Evolutionary conservation across 2,888 invertebrate species (phyloP).

Genomic region (Hecatera dysodea): DNA sequence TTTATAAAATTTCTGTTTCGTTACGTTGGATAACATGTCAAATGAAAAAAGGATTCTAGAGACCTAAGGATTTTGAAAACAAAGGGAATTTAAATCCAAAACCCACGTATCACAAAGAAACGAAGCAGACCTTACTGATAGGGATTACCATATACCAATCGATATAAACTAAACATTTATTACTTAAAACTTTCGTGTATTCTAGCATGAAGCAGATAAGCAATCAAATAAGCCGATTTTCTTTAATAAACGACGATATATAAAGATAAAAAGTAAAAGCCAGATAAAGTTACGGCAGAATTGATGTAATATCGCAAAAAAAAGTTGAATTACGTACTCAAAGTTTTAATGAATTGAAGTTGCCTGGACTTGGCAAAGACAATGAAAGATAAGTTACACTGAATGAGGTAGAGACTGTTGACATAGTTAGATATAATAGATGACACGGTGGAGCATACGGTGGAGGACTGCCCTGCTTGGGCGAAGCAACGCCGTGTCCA

Average conservation of each 20-base stretch:
- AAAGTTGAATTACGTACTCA: slow-evolving; percentile 7
- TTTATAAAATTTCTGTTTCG: neutral
- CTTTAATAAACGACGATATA: slow-evolving; percentile 33
- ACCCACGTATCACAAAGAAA: slow-evolving; percentile 14
- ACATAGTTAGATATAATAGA: no score
- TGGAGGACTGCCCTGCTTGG: no score
- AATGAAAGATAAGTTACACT: slow-evolving; percentile 14
- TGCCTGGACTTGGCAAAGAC: neutral
- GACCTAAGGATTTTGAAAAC: neutral
- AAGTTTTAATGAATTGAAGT: slow-evolving; percentile 21
- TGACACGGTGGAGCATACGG: no score
- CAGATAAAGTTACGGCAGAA: slow-evolving; percentile 1
- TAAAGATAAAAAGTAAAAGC: slow-evolving; percentile 12
- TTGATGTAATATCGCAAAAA: slow-evolving; percentile 2
- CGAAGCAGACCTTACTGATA: slow-evolving; percentile 5
- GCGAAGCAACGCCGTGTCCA: no score
- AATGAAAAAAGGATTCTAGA: neutral
- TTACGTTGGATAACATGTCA: neutral
- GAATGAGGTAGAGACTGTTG: slow-evolving; percentile 11
- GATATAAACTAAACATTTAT: slow-evolving; percentile 38
- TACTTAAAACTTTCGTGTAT: slow-evolving; percentile 34
- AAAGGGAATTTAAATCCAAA: slow-evolving; percentile 1
- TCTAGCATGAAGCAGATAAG: slow-evolving; percentile 41
- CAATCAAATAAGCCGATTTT: slow-evolving; percentile 52
- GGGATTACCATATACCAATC: slow-evolving; percentile 11